These are phyloP conservation scores for Dryobotodes eremita DNA, from an alignment of 2,888 invertebrate genomes.

Conservation along the genomic window DNA sequence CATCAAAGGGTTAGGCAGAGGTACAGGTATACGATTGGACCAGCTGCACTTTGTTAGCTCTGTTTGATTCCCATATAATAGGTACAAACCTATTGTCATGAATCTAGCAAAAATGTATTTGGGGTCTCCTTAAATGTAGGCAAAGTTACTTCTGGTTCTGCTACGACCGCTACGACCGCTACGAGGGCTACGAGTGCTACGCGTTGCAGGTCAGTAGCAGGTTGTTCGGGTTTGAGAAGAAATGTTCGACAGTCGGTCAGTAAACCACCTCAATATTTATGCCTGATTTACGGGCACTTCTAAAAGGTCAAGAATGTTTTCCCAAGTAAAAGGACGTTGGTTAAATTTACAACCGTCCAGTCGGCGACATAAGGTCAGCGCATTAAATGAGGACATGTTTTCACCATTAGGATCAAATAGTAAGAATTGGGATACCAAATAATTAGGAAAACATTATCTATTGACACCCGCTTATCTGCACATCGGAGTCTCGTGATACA, in stretches of 20 bases:
- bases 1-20: background rate
- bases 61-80: no score
- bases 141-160: background rate
- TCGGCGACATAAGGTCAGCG: slow-evolving; percentile 17
- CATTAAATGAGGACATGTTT: slow-evolving; percentile 40
- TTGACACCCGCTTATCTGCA: slow-evolving; percentile 65
- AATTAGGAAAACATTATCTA: slow-evolving; percentile 65
- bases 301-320: background rate
- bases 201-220: background rate
- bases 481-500: slow-evolving; percentile 62
- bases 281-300: background rate
- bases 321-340: background rate
- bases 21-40: background rate
- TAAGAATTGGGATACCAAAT: slow-evolving; percentile 43
- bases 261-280: background rate
- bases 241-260: background rate
- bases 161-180: background rate
- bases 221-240: background rate
- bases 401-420: slow-evolving; percentile 27
- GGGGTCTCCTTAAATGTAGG: background rate
- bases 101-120: no score
- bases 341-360: background rate
- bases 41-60: background rate
- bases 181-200: no score
- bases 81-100: no score